Base-by-base conservation (phyloP, 2,113 vertebrate genomes). In the Pedionomus torquatus region DNA sequence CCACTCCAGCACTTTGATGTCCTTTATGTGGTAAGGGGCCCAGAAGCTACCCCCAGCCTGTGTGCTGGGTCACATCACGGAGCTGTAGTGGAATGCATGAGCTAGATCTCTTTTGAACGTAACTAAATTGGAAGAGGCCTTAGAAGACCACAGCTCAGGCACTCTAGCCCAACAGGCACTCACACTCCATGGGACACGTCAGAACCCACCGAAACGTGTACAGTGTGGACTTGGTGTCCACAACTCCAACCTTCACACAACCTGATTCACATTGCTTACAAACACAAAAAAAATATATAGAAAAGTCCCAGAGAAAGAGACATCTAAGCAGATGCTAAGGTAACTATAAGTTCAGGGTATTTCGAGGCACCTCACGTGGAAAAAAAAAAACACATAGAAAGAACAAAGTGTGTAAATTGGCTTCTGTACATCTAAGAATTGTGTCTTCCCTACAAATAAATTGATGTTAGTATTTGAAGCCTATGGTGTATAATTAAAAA, bases 401-500 rank as follows among this genome's bases (percentile, higher is more conserved):
- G 55, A 95, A 71, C 76, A 74, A 91, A 90, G 20, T 7, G 16
- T 81, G 33, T 52, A 87, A 95, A 89, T 5, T 69, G 49, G 14
- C 16, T 82, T 76, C 64, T 68, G 48, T 78, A 75, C 10, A 24
- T 10, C 15, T 58, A 83, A 88, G 66, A 70, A 57, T 65, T 5
- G 0, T 30, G 15, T 24, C 86, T 89, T 78, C 77, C 35, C 64
- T 66, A 74, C 80, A 90, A 58, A 81, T 63, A 95, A 88, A 90
- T 31, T 70, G 63, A 74, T 83, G 66, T 83, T 90, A n/a, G 52
- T 52, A 71, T 93, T 88, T 96, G 90, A 96, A 92, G 89, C 41
- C 70, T 95, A 39, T 35, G 30, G 86, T 80, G 74, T 79, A 65
- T 58, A 87, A 96, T 95, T 95, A 97, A 95, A 95, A 95, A 85